phyloP scores from a whole-genome alignment of 2,888 invertebrate genomes.

The Aphodius granarius region DNA sequence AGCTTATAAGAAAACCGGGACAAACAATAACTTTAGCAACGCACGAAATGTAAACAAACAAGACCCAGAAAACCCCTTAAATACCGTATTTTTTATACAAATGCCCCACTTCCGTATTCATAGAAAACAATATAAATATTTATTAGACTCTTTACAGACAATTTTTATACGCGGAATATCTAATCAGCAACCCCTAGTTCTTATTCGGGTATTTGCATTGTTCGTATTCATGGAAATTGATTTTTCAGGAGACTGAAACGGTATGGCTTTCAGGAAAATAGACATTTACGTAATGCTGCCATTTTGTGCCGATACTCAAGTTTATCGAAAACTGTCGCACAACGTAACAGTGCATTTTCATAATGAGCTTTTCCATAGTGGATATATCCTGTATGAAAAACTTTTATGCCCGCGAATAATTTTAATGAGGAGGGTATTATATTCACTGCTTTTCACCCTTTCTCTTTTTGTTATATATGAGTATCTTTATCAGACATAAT shows the following conservation, averaged over 20 bases:
- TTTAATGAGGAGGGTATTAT: neutral
- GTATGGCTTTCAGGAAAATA: neutral
- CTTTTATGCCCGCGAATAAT: neutral
- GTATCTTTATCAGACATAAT: neutral
- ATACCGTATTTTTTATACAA: neutral
- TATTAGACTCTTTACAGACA: neutral
- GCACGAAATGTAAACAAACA: neutral
- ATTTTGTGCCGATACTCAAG: neutral
- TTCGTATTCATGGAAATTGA: neutral
- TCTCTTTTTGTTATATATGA: neutral
- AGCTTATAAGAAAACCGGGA: too few relatives aligned
- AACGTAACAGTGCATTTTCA: neutral
- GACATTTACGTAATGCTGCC: neutral
- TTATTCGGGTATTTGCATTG: neutral
- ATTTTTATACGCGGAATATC: neutral
- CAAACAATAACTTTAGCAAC: neutral
- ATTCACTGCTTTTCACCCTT: neutral
- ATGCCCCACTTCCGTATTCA: neutral
- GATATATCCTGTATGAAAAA: neutral
- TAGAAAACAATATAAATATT: neutral
- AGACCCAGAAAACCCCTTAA: neutral
- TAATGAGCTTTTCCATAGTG: neutral
- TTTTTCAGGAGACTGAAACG: neutral
- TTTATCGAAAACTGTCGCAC: neutral
- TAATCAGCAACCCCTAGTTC: neutral